Base-by-base conservation (phyloP, 2,113 vertebrate species). In the Marcusenius ussheri region DNA sequence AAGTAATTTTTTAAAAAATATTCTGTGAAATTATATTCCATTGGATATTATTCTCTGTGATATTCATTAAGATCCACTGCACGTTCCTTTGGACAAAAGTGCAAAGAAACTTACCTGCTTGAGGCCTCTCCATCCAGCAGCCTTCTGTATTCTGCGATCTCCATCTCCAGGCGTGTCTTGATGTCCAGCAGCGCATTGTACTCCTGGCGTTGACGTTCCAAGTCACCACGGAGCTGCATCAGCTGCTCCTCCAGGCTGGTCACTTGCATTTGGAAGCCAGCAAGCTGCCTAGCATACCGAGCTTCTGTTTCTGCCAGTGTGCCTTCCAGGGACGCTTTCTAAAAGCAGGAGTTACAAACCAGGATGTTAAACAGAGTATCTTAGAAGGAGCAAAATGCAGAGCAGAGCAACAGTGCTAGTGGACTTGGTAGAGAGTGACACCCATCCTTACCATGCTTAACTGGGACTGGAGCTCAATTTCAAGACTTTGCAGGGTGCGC, bases 121-220 rank as follows among this genome's bases (percentile, higher is more conserved):
- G 3, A 7, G 3, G 17, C 31, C 19, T 94, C 95, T 83, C 92
- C 94, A 0, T 96, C 95, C 93, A 96, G 86, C 87, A 98, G 95
- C 88, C 94, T 94, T 50, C 93, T 94, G 95, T 98, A 98, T 90
- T 96, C 97, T 0, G 95, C 91, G 15, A 98, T 98, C 94, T 98
- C 97, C 95, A 97, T 77, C 62, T 70, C 62, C 62, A 70, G 27
- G 62, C 62, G 62, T 13, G 62, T 70, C 62, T 70, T 70, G 62
- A 70, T 70, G 62, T 70, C 62, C 27, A 70, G 62, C 62, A 70
- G 62, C 62, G 10, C 10, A 31, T 70, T 70, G 62, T 70, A 91
- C 88, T 96, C 95, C 0, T 70, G 62, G 2, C 58, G 58, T 8
- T 66, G 62, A n/a, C 62, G n/a, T 66, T 66, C 62, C 62, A 66